phyloP scores from a whole-genome alignment of 2,888 invertebrate species.

The Philhelius pedissequus region DNA sequence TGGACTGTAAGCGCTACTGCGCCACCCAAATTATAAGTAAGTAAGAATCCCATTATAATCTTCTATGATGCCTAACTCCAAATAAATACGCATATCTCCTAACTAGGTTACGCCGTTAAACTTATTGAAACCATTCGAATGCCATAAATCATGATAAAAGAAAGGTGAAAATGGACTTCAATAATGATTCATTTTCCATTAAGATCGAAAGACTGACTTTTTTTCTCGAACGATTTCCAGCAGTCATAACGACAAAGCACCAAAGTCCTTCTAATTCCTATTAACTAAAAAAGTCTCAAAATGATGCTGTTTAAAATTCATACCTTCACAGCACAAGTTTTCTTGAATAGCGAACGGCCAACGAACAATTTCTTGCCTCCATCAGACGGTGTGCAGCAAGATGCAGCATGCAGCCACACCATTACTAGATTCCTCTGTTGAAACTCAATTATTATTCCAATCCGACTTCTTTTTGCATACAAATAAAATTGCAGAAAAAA shows the following conservation, averaged over 20 bases:
- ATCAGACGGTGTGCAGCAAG: background rate
- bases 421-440: conserved; percentile 40
- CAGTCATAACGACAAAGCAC: background rate
- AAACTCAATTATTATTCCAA: conserved; percentile 57
- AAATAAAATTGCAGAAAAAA: background rate
- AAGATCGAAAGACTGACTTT: background rate
- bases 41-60: too few relatives aligned
- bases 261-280: conserved; percentile 12
- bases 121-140: background rate
- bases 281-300: conserved; percentile 35
- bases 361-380: background rate
- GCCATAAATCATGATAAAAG: background rate
- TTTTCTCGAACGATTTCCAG: background rate
- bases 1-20: too few relatives aligned
- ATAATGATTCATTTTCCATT: background rate
- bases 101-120: too few relatives aligned
- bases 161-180: background rate
- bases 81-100: too few relatives aligned
- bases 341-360: background rate
- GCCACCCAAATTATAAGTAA: too few relatives aligned
- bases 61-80: too few relatives aligned
- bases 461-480: conserved; percentile 32
- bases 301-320: conserved; percentile 55
- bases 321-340: conserved; percentile 41
- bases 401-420: background rate